Evolutionary conservation across 2,113 vertebrate genomes (phyloP), one percentile per base, ranked within the genome.

Genomic region (Columba livia): DNA sequence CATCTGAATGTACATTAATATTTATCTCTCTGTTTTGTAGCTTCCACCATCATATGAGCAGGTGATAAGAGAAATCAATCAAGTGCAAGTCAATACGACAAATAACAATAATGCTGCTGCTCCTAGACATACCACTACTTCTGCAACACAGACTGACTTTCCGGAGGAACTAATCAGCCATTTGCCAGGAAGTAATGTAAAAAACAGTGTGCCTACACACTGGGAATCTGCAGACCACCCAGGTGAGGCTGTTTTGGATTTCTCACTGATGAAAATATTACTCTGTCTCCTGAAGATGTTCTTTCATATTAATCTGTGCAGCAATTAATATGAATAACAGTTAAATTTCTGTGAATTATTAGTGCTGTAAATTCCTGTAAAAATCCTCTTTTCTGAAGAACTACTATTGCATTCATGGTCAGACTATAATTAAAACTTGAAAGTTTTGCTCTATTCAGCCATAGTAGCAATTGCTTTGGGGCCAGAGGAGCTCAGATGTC

Each of bases 11-110:
- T 85, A 29, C 15, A 62, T 88, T 67, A 92, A 71, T 92, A 81
- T 72, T 74, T 84, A 29, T 79, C 38, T 91, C 56, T 95, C 89
- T 97, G 6, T 97, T 94, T 97, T 98, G 89, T 89, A 99, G 99
- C 98, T 97, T 90, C 99, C 99, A 18, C 99, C 99, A n/a, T 99
- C 99, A 20, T 99, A 99, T 89, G 98, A 99, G 86, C 99, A 99
- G 98, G 99, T 99, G 97, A 99, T 99, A 96, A 98, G 99, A 97
- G 99, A 99, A 98, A 99, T 99, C 96, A 99, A 98, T 92, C 97
- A 98, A 97, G 98, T 98, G 54, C 98, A 98, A 92, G 97, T 97
- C n/a, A 93, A 97, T 69, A 97, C 97, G 74, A 98, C 98, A 80
- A 98, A 98, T 77, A 98, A 98, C 86, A 98, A 98, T 95, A 98